These are phyloP conservation scores for Eilema sororculum DNA, from an alignment of 2,888 invertebrate genomes.

Conservation along the genomic window DNA sequence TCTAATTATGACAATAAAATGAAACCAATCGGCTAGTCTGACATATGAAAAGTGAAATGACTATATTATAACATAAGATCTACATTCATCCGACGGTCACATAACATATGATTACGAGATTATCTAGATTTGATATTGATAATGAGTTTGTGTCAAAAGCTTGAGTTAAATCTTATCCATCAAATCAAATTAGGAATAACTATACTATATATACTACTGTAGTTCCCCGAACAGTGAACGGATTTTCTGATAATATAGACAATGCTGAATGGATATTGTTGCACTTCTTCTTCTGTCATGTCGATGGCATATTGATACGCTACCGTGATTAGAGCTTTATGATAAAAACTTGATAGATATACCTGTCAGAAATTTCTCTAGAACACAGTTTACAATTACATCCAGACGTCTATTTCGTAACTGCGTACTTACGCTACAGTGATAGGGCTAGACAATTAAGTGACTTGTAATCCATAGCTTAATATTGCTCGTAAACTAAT, in stretches of 20 bases:
- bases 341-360: background rate
- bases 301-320: too few species aligned
- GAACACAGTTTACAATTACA: background rate
- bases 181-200: background rate
- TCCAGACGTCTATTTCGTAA: conserved; percentile 5
- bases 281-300: too few species aligned
- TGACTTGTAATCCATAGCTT: conserved; percentile 25
- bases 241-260: background rate
- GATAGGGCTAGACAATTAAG: conserved; percentile 30
- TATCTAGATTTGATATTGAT: conserved; percentile 17
- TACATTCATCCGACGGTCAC: background rate
- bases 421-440: conserved; percentile 16
- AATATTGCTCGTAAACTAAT: conserved; percentile 44
- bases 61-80: conserved; percentile 9
- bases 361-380: background rate
- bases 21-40: conserved; percentile 5
- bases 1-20: conserved; percentile 17
- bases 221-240: background rate
- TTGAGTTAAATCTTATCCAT: background rate
- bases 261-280: too few species aligned
- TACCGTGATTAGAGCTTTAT: background rate
- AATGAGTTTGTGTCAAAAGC: background rate
- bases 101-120: conserved; percentile 22
- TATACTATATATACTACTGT: too few species aligned
- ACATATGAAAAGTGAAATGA: conserved; percentile 14